Evolutionary conservation across 2,113 vertebrate species (phyloP).

Genomic region (Oncorhynchus kisutch): DNA sequence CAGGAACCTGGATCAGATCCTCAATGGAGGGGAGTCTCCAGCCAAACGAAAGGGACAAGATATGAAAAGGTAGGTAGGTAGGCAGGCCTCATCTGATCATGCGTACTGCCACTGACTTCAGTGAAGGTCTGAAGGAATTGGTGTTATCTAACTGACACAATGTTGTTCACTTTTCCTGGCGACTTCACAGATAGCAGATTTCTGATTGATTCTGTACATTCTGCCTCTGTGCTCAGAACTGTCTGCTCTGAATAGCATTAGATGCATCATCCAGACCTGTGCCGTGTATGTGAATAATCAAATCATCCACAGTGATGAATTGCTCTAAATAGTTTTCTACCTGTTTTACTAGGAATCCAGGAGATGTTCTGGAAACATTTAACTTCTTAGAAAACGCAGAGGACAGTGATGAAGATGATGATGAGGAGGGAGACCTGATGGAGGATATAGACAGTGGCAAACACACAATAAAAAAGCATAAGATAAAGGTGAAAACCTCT

Average conservation of each 20-base stretch:
- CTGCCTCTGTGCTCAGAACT: too few relatives aligned
- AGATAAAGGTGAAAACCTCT: conserved; percentile 72
- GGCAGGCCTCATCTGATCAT: neutral
- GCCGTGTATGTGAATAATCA: neutral
- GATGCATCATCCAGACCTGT: too few relatives aligned
- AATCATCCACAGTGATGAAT: neutral
- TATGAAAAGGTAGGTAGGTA: conserved; percentile 78
- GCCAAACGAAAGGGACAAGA: conserved; percentile 91
- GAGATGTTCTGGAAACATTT: conserved; percentile 96
- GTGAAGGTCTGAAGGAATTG: neutral
- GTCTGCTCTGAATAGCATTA: too few relatives aligned
- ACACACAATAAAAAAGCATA: conserved; percentile 90
- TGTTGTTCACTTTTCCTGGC: too few relatives aligned
- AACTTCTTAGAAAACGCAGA: conserved; percentile 98
- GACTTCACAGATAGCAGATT: too few relatives aligned
- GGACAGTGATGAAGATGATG: conserved; percentile 93
- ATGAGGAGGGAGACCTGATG: conserved; percentile 92
- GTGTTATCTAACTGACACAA: neutral
- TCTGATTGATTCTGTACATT: too few relatives aligned
- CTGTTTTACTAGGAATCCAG: conserved; percentile 79
- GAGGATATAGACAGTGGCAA: conserved; percentile 90
- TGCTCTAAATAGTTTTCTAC: neutral
- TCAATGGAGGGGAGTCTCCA: conserved; percentile 93
- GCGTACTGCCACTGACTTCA: neutral
- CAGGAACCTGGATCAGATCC: conserved; percentile 96